These are phyloP conservation scores for Gopherus flavomarginatus DNA, from an alignment of 2,113 vertebrate genomes.

Conservation along the genomic window DNA sequence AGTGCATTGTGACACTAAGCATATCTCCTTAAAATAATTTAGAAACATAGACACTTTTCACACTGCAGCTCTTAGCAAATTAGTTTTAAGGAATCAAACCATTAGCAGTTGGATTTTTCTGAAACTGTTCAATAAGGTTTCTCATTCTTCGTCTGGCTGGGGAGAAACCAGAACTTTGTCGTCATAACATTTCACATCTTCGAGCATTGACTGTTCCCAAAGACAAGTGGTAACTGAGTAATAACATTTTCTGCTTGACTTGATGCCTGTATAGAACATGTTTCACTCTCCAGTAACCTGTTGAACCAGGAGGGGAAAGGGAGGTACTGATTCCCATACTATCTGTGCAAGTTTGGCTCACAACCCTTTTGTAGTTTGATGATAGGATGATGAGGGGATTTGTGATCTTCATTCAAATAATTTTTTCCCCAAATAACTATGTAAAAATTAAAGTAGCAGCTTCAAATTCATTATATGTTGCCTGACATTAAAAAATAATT, in stretches of 20 bases:
- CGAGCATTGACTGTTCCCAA: constrained; percentile 17
- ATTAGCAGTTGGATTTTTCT: neutral
- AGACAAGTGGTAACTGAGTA: constrained; percentile 45
- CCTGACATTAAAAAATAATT: neutral
- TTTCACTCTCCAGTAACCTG: constrained; percentile 57
- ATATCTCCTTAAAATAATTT: neutral
- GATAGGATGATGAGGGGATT: neutral
- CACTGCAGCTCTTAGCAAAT: neutral
- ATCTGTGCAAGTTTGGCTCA: constrained; percentile 1
- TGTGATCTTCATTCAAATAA: neutral
- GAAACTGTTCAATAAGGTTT: neutral
- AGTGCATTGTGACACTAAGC: neutral
- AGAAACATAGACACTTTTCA: neutral
- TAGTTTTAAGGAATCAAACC: neutral
- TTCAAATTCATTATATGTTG: neutral
- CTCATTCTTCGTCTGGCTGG: neutral
- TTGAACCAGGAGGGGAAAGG: constrained; percentile 23
- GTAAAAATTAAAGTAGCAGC: constrained; percentile 12
- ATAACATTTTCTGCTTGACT: constrained; percentile 49
- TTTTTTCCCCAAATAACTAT: constrained; percentile 15
- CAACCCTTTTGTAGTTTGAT: neutral
- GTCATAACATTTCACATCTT: neutral
- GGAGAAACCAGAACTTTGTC: neutral
- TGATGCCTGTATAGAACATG: neutral
- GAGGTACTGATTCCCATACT: constrained; percentile 4